These are phyloP conservation scores for Ectemnius continuus DNA, from an alignment of 2,888 invertebrate species.

Conservation along the genomic window DNA sequence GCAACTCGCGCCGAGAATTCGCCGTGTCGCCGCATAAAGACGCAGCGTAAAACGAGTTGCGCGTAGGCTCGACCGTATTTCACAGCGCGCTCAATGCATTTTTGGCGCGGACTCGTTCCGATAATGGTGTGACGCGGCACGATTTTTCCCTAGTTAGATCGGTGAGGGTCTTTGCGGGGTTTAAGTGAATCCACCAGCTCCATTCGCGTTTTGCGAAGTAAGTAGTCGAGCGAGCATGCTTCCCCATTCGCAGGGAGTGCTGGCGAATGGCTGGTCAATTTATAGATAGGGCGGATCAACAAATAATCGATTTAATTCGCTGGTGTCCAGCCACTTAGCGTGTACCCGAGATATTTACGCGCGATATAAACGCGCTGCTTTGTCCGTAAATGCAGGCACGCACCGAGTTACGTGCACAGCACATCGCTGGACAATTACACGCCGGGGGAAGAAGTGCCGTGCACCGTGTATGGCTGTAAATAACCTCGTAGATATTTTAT, in stretches of 20 bases:
- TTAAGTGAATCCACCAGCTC: too few species aligned
- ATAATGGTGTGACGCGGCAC: not conserved
- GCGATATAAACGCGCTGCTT: conserved; percentile 16
- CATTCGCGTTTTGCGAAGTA: too few species aligned
- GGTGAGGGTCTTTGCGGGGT: not conserved
- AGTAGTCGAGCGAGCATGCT: not conserved
- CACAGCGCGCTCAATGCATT: conserved; percentile 6
- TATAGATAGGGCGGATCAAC: conserved; percentile 14
- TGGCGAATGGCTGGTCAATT: conserved; percentile 7
- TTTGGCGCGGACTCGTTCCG: not conserved
- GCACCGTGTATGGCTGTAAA: not conserved
- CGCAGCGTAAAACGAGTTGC: conserved; percentile 12
- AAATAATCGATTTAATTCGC: conserved; percentile 47
- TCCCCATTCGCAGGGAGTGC: not conserved
- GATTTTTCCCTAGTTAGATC: not conserved
- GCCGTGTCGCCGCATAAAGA: conserved; percentile 16
- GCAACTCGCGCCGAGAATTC: not conserved
- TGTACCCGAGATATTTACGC: conserved; percentile 35
- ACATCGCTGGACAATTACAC: not conserved
- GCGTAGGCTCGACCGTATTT: conserved; percentile 3
- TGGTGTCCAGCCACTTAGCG: conserved; percentile 25
- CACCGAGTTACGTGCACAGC: not conserved
- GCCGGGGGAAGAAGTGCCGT: not conserved
- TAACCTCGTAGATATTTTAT: conserved; percentile 6
- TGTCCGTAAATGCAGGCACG: conserved; percentile 7